Conservation (phyloP, 2,888 invertebrate species). For the Phlogophora meticulosa region DNA sequence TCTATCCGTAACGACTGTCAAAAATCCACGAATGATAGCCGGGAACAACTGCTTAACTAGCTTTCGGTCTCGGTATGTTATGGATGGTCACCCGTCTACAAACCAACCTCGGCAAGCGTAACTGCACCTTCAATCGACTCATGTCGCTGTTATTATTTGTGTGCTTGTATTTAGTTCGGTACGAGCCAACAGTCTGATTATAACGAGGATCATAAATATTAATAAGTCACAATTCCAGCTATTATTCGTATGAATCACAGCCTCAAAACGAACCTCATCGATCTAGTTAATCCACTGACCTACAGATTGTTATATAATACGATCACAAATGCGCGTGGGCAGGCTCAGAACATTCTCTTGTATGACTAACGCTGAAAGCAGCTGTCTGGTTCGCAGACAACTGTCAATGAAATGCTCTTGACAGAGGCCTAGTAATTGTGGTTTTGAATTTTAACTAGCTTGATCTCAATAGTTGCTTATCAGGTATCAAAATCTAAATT, state of each 20-base stretch:
- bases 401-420: slow-evolving; percentile 60
- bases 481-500: slow-evolving; percentile 43
- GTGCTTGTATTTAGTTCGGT: too few species aligned
- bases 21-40: too few species aligned
- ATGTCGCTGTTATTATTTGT: too few species aligned
- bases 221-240: slow-evolving; percentile 24
- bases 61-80: too few species aligned
- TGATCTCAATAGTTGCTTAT: slow-evolving; percentile 31
- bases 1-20: too few species aligned
- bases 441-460: slow-evolving; percentile 44
- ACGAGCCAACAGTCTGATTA: slow-evolving; percentile 10
- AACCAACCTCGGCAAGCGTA: too few species aligned
- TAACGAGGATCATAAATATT: slow-evolving; percentile 15
- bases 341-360: slow-evolving; percentile 55
- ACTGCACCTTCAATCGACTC: too few species aligned
- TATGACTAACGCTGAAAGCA: slow-evolving; percentile 61
- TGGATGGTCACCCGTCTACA: too few species aligned
- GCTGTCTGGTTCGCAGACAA: slow-evolving; percentile 43
- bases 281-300: slow-evolving; percentile 65
- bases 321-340: slow-evolving; percentile 55
- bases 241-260: slow-evolving; percentile 50
- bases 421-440: slow-evolving; percentile 46
- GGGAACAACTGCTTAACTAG: too few species aligned
- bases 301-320: slow-evolving; percentile 56
- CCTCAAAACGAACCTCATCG: slow-evolving; percentile 54